phyloP scores from a whole-genome alignment of 2,113 vertebrate species.

The Prolemur simus region DNA sequence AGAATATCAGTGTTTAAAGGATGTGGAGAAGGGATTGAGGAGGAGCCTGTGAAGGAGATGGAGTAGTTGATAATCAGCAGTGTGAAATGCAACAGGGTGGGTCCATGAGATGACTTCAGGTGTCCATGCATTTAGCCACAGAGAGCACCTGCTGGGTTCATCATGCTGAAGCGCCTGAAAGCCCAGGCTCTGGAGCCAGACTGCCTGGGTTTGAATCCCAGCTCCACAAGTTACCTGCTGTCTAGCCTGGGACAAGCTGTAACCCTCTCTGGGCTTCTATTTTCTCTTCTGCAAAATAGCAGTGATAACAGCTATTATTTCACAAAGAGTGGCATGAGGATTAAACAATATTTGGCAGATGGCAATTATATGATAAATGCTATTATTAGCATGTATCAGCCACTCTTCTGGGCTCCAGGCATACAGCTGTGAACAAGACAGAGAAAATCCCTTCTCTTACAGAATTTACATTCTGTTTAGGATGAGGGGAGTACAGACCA shows the following conservation, averaged over 20 bases:
- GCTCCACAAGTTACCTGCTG: not conserved
- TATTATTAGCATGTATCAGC: not conserved
- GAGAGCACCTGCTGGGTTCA: not conserved
- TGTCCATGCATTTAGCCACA: not conserved
- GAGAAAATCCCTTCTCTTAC: not conserved
- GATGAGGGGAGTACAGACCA: not conserved
- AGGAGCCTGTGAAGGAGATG: not conserved
- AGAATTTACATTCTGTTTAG: not conserved
- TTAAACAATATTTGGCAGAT: not conserved
- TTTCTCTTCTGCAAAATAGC: not conserved
- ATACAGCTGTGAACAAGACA: not conserved
- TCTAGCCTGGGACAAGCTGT: not conserved
- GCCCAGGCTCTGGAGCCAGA: not conserved
- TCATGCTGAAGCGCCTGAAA: not conserved
- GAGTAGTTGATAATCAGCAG: not conserved
- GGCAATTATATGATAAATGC: not conserved
- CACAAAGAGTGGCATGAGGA: not conserved
- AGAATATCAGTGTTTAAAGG: not conserved
- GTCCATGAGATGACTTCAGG: not conserved
- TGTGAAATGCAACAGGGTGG: not conserved
- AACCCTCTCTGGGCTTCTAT: not conserved
- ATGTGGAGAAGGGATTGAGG: rapidly evolving
- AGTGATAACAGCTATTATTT: not conserved
- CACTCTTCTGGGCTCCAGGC: not conserved
- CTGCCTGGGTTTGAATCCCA: not conserved